These are phyloP conservation scores for Semaprochilodus insignis DNA, from an alignment of 2,797 vertebrate genomes.

Conservation along the genomic window DNA sequence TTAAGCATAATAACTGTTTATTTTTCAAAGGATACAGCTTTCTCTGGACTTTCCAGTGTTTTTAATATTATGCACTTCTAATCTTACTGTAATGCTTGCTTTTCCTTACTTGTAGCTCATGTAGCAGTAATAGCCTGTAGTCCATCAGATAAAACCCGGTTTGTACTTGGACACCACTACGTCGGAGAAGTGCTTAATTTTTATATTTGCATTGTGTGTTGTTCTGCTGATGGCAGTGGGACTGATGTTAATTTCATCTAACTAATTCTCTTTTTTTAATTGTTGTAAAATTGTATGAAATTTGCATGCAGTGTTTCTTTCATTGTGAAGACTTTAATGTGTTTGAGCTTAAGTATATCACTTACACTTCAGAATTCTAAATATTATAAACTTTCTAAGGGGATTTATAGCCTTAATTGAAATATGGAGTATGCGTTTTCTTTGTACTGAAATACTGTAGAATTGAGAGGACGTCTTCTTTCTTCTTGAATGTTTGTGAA, in stretches of 20 bases:
- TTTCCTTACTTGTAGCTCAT: conserved; percentile 95
- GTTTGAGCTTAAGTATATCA: conserved; percentile 67
- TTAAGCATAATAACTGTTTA: conserved; percentile 96
- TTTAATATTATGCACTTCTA: conserved; percentile 90
- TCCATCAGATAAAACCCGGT: conserved; percentile 99
- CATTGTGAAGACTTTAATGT: conserved; percentile 74
- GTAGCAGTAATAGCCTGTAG: conserved; percentile 94
- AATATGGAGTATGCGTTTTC: conserved; percentile 68
- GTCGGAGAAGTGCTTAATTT: conserved; percentile 79
- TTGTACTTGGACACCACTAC: conserved; percentile 89
- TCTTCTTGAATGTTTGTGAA: conserved; percentile 32
- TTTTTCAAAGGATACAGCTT: conserved; percentile 99
- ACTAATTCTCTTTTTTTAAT: conserved; percentile 78
- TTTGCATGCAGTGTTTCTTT: conserved; percentile 81
- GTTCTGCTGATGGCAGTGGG: conserved; percentile 81
- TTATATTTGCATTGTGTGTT: conserved; percentile 82
- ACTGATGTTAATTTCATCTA: conserved; percentile 78
- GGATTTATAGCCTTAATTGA: conserved; percentile 82
- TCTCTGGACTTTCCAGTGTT: conserved; percentile 97
- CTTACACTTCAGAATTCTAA: conserved; percentile 86
- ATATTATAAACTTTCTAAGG: conserved; percentile 88
- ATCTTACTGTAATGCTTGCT: conserved; percentile 99
- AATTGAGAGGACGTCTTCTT: conserved; percentile 67
- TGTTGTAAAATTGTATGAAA: conserved; percentile 74
- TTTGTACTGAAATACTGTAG: conserved; percentile 80